A percentile compares a stretch with the other conserved stretches of the same genome.
Evolutionary conservation across 1,140 invertebrate species (phyloP).

Genomic region (Drosophila mauritiana): DNA sequence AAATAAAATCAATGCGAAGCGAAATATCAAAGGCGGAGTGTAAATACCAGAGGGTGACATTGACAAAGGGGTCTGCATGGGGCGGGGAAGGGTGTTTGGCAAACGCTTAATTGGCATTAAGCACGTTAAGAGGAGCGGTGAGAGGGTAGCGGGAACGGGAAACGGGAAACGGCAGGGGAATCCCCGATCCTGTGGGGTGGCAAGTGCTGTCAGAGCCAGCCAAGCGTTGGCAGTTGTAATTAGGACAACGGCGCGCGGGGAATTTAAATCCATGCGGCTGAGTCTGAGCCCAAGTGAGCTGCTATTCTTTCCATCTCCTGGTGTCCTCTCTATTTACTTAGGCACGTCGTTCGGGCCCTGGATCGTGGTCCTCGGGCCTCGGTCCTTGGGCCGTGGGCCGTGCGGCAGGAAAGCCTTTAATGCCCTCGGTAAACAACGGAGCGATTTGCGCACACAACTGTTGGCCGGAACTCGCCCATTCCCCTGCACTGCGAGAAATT

Average conservation of each 20-base stretch:
- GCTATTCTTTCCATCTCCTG: constrained; percentile 23
- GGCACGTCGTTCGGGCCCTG: constrained; percentile 41
- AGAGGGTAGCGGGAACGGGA: too few relatives aligned
- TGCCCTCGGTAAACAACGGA: constrained; percentile 67
- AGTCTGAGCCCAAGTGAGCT: constrained; percentile 20
- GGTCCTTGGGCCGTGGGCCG: constrained; percentile 14
- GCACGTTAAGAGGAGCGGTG: constrained; percentile 53
- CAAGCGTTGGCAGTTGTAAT: constrained; percentile 70
- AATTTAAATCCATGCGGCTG: constrained; percentile 47
- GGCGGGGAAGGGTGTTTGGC: constrained; percentile 42
- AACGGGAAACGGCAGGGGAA: background rate
- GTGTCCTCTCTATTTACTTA: constrained; percentile 66
- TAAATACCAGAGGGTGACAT: constrained; percentile 53
- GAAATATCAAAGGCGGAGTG: constrained; percentile 69
- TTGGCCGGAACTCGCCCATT: constrained; percentile 7
- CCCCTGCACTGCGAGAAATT: constrained; percentile 7
- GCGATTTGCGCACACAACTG: constrained; percentile 73
- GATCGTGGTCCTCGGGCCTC: too few relatives aligned
- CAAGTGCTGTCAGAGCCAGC: constrained; percentile 64
- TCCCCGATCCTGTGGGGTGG: constrained; percentile 41
- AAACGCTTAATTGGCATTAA: constrained; percentile 79
- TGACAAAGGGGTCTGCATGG: constrained; percentile 4
- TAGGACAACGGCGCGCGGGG: constrained; percentile 48
- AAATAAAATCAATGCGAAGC: constrained; percentile 68
- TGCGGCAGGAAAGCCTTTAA: constrained; percentile 70